Percentiles rank a stretch among this genome's conserved stretches.
Conservation (phyloP, 2,888 invertebrate genomes). For the Pandemis heparana region DNA sequence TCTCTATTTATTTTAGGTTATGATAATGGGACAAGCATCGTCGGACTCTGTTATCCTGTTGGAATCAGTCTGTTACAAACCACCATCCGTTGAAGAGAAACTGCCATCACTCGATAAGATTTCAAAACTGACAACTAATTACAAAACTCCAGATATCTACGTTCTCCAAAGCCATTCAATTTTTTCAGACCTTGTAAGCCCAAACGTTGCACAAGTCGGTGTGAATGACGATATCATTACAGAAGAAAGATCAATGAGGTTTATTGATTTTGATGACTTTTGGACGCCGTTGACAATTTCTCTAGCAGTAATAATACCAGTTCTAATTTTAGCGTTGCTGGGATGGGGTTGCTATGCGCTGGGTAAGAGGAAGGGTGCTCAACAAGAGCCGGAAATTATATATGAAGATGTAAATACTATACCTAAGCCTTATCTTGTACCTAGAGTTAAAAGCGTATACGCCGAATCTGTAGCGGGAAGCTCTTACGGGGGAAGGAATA, state of each 20-base stretch:
- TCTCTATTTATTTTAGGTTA: conserved; percentile 57
- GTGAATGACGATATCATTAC: not conserved
- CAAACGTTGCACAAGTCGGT: not conserved
- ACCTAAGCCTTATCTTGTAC: conserved; percentile 53
- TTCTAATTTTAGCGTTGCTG: conserved; percentile 50
- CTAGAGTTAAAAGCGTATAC: conserved; percentile 53
- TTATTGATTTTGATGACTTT: conserved; percentile 41
- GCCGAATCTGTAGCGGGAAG: conserved; percentile 38
- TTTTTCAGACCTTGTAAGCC: conserved; percentile 1
- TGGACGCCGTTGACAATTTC: conserved; percentile 53
- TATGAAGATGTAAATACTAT: conserved; percentile 52
- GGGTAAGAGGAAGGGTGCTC: conserved; percentile 51
- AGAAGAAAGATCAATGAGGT: conserved; percentile 2
- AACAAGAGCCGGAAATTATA: conserved; percentile 42
- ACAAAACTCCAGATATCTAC: conserved; percentile 14
- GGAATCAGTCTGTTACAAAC: conserved; percentile 66
- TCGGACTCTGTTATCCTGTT: conserved; percentile 54
- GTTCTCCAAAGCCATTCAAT: not conserved
- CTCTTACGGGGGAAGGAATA: conserved; percentile 19
- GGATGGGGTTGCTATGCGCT: conserved; percentile 52
- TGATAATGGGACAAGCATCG: conserved; percentile 56
- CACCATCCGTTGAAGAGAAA: conserved; percentile 52
- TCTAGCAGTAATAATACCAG: conserved; percentile 46
- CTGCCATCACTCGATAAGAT: conserved; percentile 54
- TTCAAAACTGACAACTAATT: not conserved